These are phyloP conservation scores for Sturnus vulgaris DNA, from an alignment of 2,113 vertebrate genomes.

Conservation along the genomic window DNA sequence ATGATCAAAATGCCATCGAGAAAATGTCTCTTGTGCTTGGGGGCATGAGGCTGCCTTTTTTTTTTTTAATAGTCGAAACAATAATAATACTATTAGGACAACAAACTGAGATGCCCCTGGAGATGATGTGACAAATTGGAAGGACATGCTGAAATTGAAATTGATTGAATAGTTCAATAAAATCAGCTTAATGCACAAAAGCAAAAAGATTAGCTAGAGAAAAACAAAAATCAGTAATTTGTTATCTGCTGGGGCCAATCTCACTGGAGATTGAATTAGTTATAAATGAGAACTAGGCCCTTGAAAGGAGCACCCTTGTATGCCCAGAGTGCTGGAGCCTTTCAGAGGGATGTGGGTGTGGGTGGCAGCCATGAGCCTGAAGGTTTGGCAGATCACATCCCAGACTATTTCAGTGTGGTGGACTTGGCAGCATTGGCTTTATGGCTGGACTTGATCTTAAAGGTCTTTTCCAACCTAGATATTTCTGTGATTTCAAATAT, in stretches of 20 bases:
- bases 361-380: neutral
- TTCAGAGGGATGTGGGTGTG: rapidly evolving
- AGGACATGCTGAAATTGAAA: slow-evolving; percentile 59
- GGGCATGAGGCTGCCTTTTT: neutral
- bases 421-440: neutral
- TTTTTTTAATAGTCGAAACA: neutral
- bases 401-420: neutral
- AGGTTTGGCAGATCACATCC: neutral
- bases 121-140: slow-evolving; percentile 63
- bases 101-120: slow-evolving; percentile 45
- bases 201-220: slow-evolving; percentile 42
- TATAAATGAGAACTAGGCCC: neutral
- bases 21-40: neutral
- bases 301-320: neutral
- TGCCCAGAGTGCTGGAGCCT: neutral
- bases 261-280: slow-evolving; percentile 38
- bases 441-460: neutral
- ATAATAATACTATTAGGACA: slow-evolving; percentile 46
- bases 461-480: neutral
- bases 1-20: slow-evolving; percentile 15
- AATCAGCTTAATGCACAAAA: slow-evolving; percentile 58
- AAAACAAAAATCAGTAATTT: slow-evolving; percentile 18
- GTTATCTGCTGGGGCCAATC: slow-evolving; percentile 38
- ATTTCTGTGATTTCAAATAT: rapidly evolving
- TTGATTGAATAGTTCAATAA: slow-evolving; percentile 69